These are phyloP conservation scores for Platanista minor DNA, from an alignment of 2,113 vertebrate species.

Conservation along the genomic window DNA sequence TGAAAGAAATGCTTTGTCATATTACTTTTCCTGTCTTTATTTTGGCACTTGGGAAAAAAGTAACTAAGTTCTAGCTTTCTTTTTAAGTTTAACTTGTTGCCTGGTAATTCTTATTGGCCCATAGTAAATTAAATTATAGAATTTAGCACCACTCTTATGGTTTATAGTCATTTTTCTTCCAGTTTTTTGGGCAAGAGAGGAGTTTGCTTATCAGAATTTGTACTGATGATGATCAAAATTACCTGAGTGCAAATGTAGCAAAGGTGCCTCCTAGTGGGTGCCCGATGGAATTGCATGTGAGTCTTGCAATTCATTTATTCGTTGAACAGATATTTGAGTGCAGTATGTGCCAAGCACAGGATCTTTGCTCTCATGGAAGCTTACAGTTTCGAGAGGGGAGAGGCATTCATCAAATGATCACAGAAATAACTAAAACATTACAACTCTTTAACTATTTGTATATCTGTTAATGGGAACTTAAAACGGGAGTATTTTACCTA, in stretches of 20 bases:
- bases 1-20: background rate
- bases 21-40: background rate
- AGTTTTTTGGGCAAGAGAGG: background rate
- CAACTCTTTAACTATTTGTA: background rate
- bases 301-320: background rate
- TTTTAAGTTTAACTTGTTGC: conserved; percentile 23
- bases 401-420: background rate
- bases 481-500: background rate
- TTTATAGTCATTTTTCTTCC: background rate
- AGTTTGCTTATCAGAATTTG: background rate
- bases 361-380: background rate
- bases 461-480: background rate
- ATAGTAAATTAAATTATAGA: background rate
- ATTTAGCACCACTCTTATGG: background rate
- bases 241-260: background rate
- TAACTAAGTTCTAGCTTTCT: background rate
- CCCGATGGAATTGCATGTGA: background rate
- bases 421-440: background rate
- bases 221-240: background rate
- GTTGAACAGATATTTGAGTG: background rate
- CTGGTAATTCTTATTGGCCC: background rate
- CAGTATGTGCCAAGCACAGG: background rate
- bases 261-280: conserved; percentile 32
- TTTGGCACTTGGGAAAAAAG: background rate
- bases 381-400: background rate